Evolutionary conservation across 2,113 vertebrate genomes (phyloP).

Genomic region (Lamprologus callipterus): DNA sequence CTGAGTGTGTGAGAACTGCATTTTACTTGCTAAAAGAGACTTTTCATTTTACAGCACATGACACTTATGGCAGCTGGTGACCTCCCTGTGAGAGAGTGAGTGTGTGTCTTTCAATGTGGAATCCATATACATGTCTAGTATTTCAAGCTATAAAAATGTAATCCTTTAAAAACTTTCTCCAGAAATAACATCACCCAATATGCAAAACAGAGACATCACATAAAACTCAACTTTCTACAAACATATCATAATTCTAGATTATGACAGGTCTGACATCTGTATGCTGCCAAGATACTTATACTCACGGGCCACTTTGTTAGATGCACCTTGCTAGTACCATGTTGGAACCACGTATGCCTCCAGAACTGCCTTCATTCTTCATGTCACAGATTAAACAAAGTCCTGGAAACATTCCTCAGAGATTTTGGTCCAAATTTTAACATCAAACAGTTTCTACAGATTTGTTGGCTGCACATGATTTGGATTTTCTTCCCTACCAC

Average conservation of each 20-base stretch:
- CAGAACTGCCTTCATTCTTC: not conserved
- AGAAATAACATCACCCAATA: not conserved
- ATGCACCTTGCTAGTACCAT: not conserved
- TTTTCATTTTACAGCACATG: conserved; percentile 5
- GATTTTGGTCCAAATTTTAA: not conserved
- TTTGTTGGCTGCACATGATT: not conserved
- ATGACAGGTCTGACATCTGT: not conserved
- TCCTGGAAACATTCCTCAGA: not conserved
- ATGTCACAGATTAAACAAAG: not conserved
- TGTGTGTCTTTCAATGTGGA: not conserved
- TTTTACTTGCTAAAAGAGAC: conserved; percentile 3
- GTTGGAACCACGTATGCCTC: not conserved
- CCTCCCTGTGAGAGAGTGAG: not conserved
- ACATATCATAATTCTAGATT: not conserved
- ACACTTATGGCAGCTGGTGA: not conserved
- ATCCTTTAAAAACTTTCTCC: not conserved
- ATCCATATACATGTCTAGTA: not conserved
- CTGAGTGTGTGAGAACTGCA: conserved; percentile 3
- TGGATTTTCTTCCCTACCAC: not conserved
- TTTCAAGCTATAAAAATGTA: not conserved
- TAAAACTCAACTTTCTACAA: not conserved
- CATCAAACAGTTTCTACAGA: not conserved
- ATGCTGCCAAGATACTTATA: not conserved
- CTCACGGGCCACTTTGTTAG: not conserved
- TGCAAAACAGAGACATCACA: not conserved